These are phyloP conservation scores for Perdita meconis DNA, from an alignment of 2,888 invertebrate species.

Conservation along the genomic window DNA sequence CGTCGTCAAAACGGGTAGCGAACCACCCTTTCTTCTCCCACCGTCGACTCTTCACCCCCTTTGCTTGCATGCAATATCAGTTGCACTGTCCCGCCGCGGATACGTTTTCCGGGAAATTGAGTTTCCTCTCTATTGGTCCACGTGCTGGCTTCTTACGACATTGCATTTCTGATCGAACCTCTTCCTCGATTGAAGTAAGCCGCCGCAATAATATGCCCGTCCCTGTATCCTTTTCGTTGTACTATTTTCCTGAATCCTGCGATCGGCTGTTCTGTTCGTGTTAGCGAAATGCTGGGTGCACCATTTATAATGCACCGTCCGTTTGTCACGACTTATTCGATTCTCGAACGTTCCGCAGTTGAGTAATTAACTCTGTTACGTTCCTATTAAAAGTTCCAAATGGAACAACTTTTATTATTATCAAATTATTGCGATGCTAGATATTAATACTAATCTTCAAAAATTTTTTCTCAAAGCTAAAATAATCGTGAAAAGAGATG, in stretches of 20 bases:
- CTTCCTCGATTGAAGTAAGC: background rate
- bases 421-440: too few relatives aligned
- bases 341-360: too few relatives aligned
- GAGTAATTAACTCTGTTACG: too few relatives aligned
- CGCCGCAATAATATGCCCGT: background rate
- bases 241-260: background rate
- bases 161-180: conserved; percentile 42
- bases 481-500: too few relatives aligned
- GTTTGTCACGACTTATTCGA: too few relatives aligned
- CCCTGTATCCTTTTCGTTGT: background rate
- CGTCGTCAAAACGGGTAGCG: background rate
- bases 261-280: too few relatives aligned
- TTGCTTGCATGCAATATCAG: background rate
- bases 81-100: background rate
- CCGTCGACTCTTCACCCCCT: conserved; percentile 1
- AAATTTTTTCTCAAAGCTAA: too few relatives aligned
- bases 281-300: too few relatives aligned
- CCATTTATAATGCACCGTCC: too few relatives aligned
- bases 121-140: conserved; percentile 28
- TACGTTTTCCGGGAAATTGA: conserved; percentile 35
- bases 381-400: too few relatives aligned
- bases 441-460: too few relatives aligned
- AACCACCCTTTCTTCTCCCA: background rate
- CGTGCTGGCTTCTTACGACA: conserved; percentile 28
- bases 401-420: too few relatives aligned